A percentile compares a stretch with the other conserved stretches of the same genome.
Conservation (phyloP, 2,888 invertebrate species). For the Andrena marginata region DNA sequence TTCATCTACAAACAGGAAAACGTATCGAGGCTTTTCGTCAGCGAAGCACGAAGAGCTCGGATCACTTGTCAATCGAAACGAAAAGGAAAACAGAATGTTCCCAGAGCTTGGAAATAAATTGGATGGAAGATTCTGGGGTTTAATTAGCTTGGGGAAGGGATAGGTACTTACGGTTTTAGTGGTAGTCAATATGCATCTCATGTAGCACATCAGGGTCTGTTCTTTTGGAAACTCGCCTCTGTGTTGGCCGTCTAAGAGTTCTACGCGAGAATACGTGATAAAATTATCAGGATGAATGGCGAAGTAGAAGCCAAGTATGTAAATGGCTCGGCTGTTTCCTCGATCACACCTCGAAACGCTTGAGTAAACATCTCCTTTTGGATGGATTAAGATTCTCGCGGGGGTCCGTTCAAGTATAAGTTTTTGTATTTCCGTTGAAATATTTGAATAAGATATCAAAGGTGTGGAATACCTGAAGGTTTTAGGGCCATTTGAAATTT, state of each 20-base stretch:
- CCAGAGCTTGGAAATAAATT: no score
- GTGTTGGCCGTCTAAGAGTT: constrained; percentile 57
- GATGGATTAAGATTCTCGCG: no score
- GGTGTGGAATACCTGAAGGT: background rate
- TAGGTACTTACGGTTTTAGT: constrained; percentile 86
- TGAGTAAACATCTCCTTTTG: no score
- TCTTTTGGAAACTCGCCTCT: constrained; percentile 69
- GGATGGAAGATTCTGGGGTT: no score
- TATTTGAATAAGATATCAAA: no score
- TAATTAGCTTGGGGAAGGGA: background rate
- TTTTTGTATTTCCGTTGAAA: no score
- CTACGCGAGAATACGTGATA: constrained; percentile 38
- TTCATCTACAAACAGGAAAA: constrained; percentile 82
- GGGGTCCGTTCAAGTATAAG: no score
- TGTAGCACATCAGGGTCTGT: constrained; percentile 85
- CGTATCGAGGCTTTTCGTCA: background rate
- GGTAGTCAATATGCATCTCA: constrained; percentile 86
- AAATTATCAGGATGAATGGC: background rate
- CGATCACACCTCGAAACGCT: background rate
- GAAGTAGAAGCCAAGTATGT: background rate
- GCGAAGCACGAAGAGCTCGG: no score
- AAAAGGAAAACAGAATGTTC: no score
- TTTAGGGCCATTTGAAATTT: background rate
- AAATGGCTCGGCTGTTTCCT: background rate
- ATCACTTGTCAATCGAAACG: no score